Conservation (phyloP, 2,113 vertebrate genomes). For the Phaethon lepturus region DNA sequence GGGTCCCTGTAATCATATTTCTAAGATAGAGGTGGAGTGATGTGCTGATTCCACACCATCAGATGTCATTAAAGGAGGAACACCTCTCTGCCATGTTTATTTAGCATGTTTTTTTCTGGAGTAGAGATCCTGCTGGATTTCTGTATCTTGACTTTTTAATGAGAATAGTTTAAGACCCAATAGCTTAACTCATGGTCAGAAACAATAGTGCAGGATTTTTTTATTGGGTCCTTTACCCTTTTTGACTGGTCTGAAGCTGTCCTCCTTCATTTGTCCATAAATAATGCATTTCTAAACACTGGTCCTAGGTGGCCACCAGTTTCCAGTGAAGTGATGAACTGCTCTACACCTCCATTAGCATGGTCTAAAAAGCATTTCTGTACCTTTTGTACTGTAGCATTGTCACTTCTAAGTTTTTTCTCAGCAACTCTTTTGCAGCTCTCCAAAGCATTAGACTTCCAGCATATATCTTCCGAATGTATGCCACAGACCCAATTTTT, state of each 20-base stretch:
- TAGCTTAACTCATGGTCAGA: neutral
- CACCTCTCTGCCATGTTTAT: neutral
- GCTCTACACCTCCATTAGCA: neutral
- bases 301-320: neutral
- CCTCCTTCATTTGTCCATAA: neutral
- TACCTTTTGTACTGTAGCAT: neutral
- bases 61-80: neutral
- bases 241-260: neutral
- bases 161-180: neutral
- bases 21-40: rapidly evolving
- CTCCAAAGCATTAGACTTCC: neutral
- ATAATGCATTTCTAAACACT: neutral
- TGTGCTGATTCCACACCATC: neutral
- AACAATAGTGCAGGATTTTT: neutral
- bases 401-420: neutral
- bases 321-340: neutral
- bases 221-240: neutral
- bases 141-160: neutral
- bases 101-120: neutral
- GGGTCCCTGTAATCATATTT: neutral
- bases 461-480: neutral
- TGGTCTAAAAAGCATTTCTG: neutral
- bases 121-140: neutral
- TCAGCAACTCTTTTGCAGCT: neutral
- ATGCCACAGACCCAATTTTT: neutral